Evolutionary conservation across 2,888 invertebrate species (phyloP), one percentile per base, ranked within the genome.

Genomic region (Stomorhina lunata): DNA sequence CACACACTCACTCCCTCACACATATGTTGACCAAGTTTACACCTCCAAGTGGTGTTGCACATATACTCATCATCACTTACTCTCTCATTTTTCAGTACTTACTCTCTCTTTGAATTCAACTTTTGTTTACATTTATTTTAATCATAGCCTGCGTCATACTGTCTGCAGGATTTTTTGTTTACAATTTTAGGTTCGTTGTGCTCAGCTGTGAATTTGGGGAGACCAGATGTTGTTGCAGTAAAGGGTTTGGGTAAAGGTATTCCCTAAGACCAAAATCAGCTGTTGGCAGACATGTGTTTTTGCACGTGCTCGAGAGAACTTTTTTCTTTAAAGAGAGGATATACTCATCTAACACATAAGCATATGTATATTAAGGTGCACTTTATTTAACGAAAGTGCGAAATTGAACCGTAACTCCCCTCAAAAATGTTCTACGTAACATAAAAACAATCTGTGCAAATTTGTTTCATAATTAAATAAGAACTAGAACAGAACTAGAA

Each of bases 271-370:
- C 17, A 34, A 68, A 59, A 66, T 59, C 66, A 78, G 57, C 57
- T 71, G 78, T 71, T 65, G 25, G 50, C 15, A n/a, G n/a, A n/a
- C n/a, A 48, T 50, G 57, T 76, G 57, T 25, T 50, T 10, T 53
- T 15, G 71, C 81, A 81, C 80, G 80, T 80, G 80, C 55, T 71
- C 59, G 50, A 43, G 68, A n/a, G 20, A 66, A 1, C n/a, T n/a
- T n/a, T n/a, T n/a, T n/a, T 43, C 55, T 65, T 45, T 32, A 53
- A 61, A 66, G n/a, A n/a, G n/a, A n/a, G n/a, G n/a, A n/a, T n/a
- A n/a, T n/a, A n/a, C n/a, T n/a, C n/a, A n/a, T n/a, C n/a, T n/a
- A n/a, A n/a, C n/a, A n/a, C n/a, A n/a, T n/a, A n/a, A n/a, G n/a
- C n/a, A n/a, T n/a, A n/a, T n/a, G n/a, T n/a, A n/a, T n/a, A n/a